Evolutionary conservation across 2,797 vertebrate genomes (phyloP).

Genomic region (Acrossocheilus wenchowensis): DNA sequence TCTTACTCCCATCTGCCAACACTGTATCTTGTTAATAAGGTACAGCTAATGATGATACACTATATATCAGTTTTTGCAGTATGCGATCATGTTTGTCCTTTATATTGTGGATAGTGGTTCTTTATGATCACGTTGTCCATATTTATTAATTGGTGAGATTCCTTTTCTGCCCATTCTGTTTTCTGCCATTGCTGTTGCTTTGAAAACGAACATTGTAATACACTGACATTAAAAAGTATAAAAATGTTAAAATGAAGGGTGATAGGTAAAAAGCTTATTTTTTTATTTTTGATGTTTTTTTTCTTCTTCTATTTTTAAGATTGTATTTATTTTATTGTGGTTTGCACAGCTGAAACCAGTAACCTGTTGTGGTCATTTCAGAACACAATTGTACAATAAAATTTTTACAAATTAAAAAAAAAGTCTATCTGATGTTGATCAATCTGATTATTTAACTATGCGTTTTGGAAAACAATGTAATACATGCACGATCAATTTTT

Average conservation of each 20-base stretch:
- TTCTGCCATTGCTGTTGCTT: constrained; percentile 13
- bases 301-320: constrained; percentile 31
- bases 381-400: constrained; percentile 69
- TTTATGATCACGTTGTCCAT: constrained; percentile 15
- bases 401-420: constrained; percentile 68
- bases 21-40: constrained; percentile 46
- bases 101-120: constrained; percentile 30
- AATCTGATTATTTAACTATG: neutral
- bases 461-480: neutral
- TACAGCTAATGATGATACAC: constrained; percentile 15
- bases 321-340: constrained; percentile 65
- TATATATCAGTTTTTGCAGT: constrained; percentile 23
- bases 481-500: neutral
- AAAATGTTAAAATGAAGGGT: constrained; percentile 3
- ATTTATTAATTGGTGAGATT: constrained; percentile 1
- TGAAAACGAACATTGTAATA: neutral
- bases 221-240: constrained; percentile 9
- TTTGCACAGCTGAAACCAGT: constrained; percentile 61
- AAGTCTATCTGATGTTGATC: constrained; percentile 18
- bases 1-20: neutral
- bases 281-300: neutral
- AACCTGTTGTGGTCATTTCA: constrained; percentile 59
- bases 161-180: neutral
- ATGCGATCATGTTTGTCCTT: neutral
- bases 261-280: constrained; percentile 1